Base-by-base conservation (phyloP, 2,797 vertebrate genomes). In the Oreochromis mossambicus region DNA sequence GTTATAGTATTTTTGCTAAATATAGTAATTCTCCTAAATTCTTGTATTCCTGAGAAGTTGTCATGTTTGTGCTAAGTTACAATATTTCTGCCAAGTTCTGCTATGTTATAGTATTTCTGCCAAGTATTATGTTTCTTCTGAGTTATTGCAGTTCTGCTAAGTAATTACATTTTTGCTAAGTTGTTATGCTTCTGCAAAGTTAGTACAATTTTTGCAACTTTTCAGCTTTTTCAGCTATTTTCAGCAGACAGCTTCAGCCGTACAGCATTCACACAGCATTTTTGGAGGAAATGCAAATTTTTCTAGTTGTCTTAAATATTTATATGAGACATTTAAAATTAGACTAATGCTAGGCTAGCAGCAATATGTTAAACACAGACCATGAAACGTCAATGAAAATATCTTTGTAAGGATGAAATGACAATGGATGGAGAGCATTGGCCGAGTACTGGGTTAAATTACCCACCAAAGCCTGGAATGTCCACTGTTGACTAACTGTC, bases 221-320 rank as follows among this genome's bases (percentile, higher is more conserved):
- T 58, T 17, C 55, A 58, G 26, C 24, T 56, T 0, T 0, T 29
- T 29, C 15, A 58, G 29, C 1, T 34, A 10, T 4, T 11, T 11
- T 61, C 0, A 61, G 29, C 56, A 61, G 56, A 34, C 29, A 0
- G 1, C 15, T 61, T 19, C 56, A 61, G 56, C 29, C 0, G 2
- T 11, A 61, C 29, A 34, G 0, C 56, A 26, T 61, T 61, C 15
- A 61, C 56, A 2, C 29, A 3, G 56, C 56, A 58, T 34, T 34
- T 58, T 58, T 1, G 56, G 29, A 58, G 29, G 56, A 58, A 58
- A 58, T 58, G 29, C 15, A 58, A 19, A 34, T 58, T 58, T 58
- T 58, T 58, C 3, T 19, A 34, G 56, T 4, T 46, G 41, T 73
- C 68, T 73, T 73, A 73, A 73, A 73, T 19, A 48, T 50, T 29